Evolutionary conservation across 2,797 vertebrate species (phyloP).

Genomic region (Mus caroli): DNA sequence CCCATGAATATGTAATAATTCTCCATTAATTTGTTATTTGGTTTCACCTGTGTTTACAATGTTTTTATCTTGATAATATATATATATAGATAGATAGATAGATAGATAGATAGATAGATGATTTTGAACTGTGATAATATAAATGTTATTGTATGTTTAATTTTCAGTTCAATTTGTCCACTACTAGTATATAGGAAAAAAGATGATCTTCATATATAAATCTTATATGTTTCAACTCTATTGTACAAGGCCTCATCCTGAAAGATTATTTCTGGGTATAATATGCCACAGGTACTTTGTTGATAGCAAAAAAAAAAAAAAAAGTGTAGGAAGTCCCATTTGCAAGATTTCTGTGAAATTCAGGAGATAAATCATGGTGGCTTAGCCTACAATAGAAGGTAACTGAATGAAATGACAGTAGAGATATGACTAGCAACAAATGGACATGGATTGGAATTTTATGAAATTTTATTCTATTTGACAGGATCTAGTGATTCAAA

Average conservation of each 20-base stretch:
- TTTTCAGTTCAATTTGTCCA: not conserved
- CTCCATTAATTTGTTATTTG: not conserved
- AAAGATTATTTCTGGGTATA: not conserved
- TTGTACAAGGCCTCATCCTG: not conserved
- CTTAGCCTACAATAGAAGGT: not conserved
- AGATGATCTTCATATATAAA: not conserved
- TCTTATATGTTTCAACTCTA: not conserved
- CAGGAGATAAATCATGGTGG: not conserved
- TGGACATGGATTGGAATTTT: not conserved
- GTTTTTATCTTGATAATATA: not conserved
- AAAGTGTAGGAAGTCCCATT: rapidly evolving
- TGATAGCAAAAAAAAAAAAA: not conserved
- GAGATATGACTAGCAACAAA: not conserved
- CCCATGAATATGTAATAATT: not conserved
- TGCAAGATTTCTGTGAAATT: not conserved
- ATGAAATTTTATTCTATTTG: not conserved
- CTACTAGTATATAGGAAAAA: not conserved
- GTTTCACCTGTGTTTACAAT: not conserved
- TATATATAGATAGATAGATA: no score
- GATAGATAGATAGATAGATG: no score
- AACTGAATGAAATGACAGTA: not conserved
- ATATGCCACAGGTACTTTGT: not conserved
- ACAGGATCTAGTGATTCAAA: not conserved
- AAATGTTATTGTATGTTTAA: not conserved
- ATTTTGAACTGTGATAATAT: not conserved